A percentile compares a stretch with the other conserved stretches of the same genome.
Conservation (phyloP, 1,140 invertebrate genomes). For the Cheumatopsyche charites region DNA sequence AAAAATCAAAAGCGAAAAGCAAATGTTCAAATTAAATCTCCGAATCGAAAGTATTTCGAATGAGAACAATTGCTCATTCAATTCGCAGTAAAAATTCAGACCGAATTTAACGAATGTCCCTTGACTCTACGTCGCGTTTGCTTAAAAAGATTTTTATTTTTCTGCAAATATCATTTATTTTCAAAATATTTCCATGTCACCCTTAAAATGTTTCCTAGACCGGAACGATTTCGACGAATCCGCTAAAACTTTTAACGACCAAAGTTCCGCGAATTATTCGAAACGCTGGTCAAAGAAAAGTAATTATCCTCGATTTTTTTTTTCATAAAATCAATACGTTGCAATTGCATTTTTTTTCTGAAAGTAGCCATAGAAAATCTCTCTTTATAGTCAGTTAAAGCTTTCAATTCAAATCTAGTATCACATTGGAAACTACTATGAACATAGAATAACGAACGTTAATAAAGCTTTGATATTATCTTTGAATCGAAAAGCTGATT, state of each 20-base stretch:
- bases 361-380: neutral
- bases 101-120: no score
- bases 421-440: conserved; percentile 22
- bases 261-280: conserved; percentile 39
- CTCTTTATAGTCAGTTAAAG: no score
- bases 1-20: conserved; percentile 17
- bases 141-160: no score
- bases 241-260: conserved; percentile 43
- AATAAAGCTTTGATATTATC: conserved; percentile 46
- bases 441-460: conserved; percentile 39
- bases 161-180: no score
- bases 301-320: conserved; percentile 46
- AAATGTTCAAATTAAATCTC: no score
- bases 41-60: no score
- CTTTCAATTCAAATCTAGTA: conserved; percentile 35
- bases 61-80: no score
- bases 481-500: conserved; percentile 44
- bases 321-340: conserved; percentile 7
- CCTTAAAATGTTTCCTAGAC: conserved; percentile 1
- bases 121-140: no score
- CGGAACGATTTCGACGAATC: conserved; percentile 21
- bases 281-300: conserved; percentile 43
- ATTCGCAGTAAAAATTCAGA: no score
- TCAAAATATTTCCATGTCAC: conserved; percentile 8
- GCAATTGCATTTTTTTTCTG: neutral